Conservation (phyloP, 2,113 vertebrate genomes). For the Hippocampus comes region DNA sequence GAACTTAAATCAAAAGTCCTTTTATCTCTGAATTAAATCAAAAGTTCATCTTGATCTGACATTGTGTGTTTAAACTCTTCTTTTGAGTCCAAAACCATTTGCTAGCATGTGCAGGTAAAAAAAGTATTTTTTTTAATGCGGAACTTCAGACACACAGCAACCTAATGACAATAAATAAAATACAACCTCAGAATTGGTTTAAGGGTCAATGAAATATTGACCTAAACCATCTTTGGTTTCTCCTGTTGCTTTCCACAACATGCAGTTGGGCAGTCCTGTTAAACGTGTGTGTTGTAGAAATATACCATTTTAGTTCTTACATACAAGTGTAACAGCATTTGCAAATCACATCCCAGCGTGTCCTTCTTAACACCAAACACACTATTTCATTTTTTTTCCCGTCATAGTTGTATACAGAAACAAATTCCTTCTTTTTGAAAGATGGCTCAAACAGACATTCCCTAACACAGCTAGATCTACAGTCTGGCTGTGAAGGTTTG, state of each 20-base stretch:
- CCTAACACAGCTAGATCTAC: slow-evolving; percentile 1
- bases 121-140: not conserved
- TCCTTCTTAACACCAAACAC: not conserved
- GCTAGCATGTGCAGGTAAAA: slow-evolving; percentile 3
- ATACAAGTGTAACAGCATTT: not conserved
- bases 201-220: not conserved
- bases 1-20: not conserved
- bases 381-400: not conserved
- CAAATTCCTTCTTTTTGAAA: slow-evolving; percentile 6
- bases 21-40: not conserved
- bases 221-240: not conserved
- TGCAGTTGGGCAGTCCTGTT: not conserved
- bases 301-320: not conserved
- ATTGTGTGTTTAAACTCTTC: slow-evolving; percentile 13
- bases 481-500: not conserved
- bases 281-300: not conserved
- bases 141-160: not conserved
- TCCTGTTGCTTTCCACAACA: not conserved
- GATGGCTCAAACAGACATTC: slow-evolving; percentile 1
- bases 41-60: slow-evolving; percentile 7
- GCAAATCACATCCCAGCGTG: slow-evolving; percentile 1
- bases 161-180: not conserved
- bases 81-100: slow-evolving; percentile 7
- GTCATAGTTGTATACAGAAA: slow-evolving; percentile 5
- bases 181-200: not conserved